Base-by-base conservation (phyloP, 1,140 invertebrate species). In the Drosophila yakuba region DNA sequence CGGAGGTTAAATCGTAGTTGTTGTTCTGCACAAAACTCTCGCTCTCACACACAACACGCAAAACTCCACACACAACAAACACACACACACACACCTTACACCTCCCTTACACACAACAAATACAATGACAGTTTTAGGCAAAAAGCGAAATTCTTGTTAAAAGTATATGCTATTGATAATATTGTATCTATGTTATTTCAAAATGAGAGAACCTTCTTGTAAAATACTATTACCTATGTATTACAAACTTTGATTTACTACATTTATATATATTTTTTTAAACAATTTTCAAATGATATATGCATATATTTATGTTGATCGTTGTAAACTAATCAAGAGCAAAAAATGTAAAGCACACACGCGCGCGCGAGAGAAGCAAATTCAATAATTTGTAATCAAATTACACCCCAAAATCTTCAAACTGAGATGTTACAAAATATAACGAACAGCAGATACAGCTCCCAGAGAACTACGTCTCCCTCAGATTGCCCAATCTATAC, bases 1-100 rank as follows among this genome's bases (percentile, higher is more conserved):
- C 80, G 80, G 86, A 90, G 85, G 84, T 90, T 84, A 84, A 88
- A 89, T 74, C 79, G 85, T 84, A 84, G 80, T 90, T 89, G 84
- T 88, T 86, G 84, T 89, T 88, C 71, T 89, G 78, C 85, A 85
- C 81, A 90, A 90, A 90, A 76, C 83, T 83, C 85, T 81, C 81
- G 74, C 81, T 74, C 81, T 75, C 74, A 79, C 80, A 74, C 66
- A 43, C 62, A 78, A 45, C 58, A 78, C 74, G 52, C 78, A 68
- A 67, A 66, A 74, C 69, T 59, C 45, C 62, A 52, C 15, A 44
- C 45, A 43, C 15, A 43, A 43, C 41, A 43, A 44, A 44, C 43
- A 45, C 43, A 44, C 43, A 59, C 59, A 74, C 12, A 59, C 56
- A 45, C 45, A 77, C 44, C 7, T 8, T 32, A 63, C 59, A 64